phyloP scores from a whole-genome alignment of 2,113 vertebrate species.

The Erythrolamprus reginae region DNA sequence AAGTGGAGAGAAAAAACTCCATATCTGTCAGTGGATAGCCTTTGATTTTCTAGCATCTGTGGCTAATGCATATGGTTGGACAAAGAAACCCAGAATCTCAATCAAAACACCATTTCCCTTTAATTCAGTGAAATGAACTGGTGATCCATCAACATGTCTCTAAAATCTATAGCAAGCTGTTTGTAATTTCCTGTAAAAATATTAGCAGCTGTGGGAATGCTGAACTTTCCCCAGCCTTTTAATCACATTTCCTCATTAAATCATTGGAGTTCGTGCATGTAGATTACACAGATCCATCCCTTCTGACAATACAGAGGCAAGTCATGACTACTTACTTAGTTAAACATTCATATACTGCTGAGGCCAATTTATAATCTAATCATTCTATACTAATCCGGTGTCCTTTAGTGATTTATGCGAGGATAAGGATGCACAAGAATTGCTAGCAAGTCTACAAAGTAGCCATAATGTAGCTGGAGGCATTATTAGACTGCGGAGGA shows the following conservation, averaged over 20 bases:
- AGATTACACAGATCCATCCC: neutral
- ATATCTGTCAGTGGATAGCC: neutral
- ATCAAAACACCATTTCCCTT: neutral
- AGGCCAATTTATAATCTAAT: neutral
- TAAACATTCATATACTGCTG: neutral
- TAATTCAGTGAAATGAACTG: neutral
- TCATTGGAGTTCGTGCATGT: neutral
- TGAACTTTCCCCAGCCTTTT: neutral
- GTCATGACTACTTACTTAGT: neutral
- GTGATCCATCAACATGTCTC: neutral
- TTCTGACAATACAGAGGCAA: neutral
- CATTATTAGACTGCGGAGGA: neutral
- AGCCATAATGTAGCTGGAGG: neutral
- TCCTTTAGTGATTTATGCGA: neutral
- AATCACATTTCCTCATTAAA: neutral
- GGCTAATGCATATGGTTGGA: fast-evolving
- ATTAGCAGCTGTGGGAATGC: neutral
- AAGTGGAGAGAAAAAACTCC: neutral
- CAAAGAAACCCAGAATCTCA: neutral
- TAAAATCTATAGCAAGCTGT: neutral
- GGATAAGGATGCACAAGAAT: neutral
- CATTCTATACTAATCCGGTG: neutral
- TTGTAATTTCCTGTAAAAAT: constrained; percentile 20
- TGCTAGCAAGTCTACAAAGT: neutral
- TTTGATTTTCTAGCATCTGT: neutral